A percentile compares a stretch with the other conserved stretches of the same genome.
phyloP scores from a whole-genome alignment of 2,797 vertebrate genomes.

The Scarus forsteni region DNA sequence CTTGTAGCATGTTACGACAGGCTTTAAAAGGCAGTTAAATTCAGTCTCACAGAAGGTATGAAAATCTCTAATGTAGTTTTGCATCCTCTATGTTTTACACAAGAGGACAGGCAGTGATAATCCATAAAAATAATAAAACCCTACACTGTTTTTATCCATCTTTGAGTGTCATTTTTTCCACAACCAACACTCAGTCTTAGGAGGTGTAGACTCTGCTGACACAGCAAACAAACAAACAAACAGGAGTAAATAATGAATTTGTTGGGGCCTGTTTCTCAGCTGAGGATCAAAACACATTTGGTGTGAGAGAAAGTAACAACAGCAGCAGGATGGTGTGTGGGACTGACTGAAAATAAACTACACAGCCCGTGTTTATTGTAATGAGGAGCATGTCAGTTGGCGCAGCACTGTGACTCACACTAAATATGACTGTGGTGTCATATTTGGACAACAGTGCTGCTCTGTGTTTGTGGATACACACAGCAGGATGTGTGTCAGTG shows the following conservation, averaged over 20 bases:
- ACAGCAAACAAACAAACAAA: not conserved
- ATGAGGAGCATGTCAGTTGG: constrained; percentile 1
- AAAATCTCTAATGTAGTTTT: not conserved
- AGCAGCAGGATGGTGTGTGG: not conserved
- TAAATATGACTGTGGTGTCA: constrained; percentile 5
- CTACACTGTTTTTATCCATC: not conserved
- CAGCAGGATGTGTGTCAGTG: not conserved
- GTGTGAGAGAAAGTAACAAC: not conserved
- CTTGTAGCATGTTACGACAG: constrained; percentile 34
- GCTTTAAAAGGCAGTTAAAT: constrained; percentile 1
- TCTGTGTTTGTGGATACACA: constrained; percentile 3
- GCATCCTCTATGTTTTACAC: not conserved
- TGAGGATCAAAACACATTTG: not conserved
- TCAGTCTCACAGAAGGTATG: not conserved
- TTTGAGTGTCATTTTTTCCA: not conserved
- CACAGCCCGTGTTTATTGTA: not conserved
- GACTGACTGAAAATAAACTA: not conserved
- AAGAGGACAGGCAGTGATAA: not conserved
- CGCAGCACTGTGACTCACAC: not conserved
- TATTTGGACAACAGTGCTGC: not conserved
- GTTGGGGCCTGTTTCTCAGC: not conserved
- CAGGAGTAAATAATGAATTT: not conserved
- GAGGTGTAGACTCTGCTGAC: not conserved
- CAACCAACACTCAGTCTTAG: not conserved
- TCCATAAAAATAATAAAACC: not conserved